Evolutionary conservation across 2,797 vertebrate genomes (phyloP).

Genomic region (Neosilurus hyrtlii): DNA sequence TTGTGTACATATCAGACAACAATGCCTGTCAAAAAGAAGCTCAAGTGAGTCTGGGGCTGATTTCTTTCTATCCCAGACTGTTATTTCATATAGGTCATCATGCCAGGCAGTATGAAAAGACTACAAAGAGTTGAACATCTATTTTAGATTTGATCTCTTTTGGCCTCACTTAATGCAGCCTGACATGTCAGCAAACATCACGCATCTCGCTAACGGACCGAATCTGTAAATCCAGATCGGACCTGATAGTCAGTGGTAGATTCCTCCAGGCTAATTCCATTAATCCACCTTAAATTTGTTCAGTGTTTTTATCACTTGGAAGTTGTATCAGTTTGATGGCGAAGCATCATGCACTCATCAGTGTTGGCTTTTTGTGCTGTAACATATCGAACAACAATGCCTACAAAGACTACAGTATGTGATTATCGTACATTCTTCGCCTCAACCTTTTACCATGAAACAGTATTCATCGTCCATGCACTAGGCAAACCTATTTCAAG

Average conservation of each 20-base stretch:
- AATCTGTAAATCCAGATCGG: not conserved
- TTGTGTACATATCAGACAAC: not conserved
- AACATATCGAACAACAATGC: too few species aligned
- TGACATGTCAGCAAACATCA: not conserved
- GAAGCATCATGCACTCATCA: too few species aligned
- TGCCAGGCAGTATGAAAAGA: not conserved
- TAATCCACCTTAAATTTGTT: too few species aligned
- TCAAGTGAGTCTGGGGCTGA: not conserved
- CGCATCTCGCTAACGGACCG: not conserved
- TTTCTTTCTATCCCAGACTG: not conserved
- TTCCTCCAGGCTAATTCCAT: too few species aligned
- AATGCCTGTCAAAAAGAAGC: not conserved
- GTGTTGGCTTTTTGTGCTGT: too few species aligned
- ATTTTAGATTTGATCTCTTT: not conserved
- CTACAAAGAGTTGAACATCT: not conserved
- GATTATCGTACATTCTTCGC: too few species aligned
- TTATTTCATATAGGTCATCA: not conserved
- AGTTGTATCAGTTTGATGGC: not conserved
- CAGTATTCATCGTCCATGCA: too few species aligned
- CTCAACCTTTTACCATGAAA: too few species aligned
- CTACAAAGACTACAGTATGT: too few species aligned
- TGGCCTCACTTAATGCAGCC: not conserved
- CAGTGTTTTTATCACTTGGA: too few species aligned
- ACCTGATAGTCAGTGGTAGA: not conserved
- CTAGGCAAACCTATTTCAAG: too few species aligned